Percentiles rank a stretch among this genome's conserved stretches.
Conservation (phyloP, 2,888 invertebrate species). For the Microchrysa polita region DNA sequence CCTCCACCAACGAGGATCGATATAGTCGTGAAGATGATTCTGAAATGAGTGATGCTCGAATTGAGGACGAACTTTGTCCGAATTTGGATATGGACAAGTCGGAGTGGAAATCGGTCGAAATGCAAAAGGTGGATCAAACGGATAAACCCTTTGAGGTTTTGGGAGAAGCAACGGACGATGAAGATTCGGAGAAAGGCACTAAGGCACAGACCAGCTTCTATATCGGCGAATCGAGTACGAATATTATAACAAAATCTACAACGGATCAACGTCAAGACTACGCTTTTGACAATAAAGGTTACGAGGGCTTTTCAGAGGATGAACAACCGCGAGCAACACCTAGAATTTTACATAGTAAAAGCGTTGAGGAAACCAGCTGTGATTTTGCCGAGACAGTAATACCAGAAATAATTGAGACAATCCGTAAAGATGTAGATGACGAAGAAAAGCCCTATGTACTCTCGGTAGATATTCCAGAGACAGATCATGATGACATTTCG, state of each 20-base stretch:
- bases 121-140: conserved; percentile 52
- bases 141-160: conserved; percentile 58
- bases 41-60: conserved; percentile 47
- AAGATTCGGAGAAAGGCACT: neutral
- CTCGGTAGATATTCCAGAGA: conserved; percentile 29
- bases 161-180: conserved; percentile 35
- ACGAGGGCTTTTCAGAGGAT: conserved; percentile 31
- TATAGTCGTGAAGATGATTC: conserved; percentile 46
- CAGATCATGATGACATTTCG: conserved; percentile 16
- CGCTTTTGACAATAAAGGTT: conserved; percentile 51
- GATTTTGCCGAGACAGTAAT: neutral
- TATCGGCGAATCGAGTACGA: conserved; percentile 63
- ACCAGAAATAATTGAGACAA: neutral
- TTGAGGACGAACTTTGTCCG: conserved; percentile 44
- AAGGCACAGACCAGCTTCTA: conserved; percentile 59
- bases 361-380: neutral
- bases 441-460: conserved; percentile 36
- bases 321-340: neutral
- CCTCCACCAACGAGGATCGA: conserved; percentile 47
- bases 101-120: neutral
- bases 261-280: conserved; percentile 50
- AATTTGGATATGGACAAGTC: conserved; percentile 12
- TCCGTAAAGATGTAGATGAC: neutral
- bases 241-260: conserved; percentile 61
- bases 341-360: conserved; percentile 9